Conservation (phyloP, 23 tunicate genomes). For the Oikopleura vanhoeffeni region DNA sequence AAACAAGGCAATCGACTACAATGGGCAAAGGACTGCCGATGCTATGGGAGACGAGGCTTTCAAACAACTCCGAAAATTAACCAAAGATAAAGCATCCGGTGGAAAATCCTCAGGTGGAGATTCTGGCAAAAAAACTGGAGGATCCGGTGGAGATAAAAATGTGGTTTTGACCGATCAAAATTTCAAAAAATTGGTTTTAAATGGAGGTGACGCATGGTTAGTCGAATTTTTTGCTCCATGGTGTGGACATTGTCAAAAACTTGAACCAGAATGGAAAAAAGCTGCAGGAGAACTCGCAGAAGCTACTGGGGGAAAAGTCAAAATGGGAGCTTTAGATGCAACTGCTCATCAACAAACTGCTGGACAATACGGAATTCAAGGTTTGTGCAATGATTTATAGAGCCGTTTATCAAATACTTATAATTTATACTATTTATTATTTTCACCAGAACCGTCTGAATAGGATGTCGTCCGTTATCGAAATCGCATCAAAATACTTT, state of each 20-base stretch:
- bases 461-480: too few species aligned
- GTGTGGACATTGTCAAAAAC: slow-evolving; percentile 98
- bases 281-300: slow-evolving; percentile 68
- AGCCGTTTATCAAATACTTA: too few species aligned
- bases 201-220: slow-evolving; percentile 81
- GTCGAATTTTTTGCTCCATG: slow-evolving; percentile 98
- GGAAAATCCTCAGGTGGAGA: slow-evolving; percentile 15
- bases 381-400: too few species aligned
- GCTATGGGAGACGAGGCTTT: slow-evolving; percentile 52
- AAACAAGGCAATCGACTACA: slow-evolving; percentile 52
- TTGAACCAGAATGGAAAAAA: slow-evolving; percentile 73
- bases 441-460: too few species aligned
- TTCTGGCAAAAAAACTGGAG: slow-evolving; percentile 13
- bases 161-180: slow-evolving; percentile 79
- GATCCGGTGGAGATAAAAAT: slow-evolving; percentile 35
- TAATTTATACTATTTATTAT: too few species aligned
- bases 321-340: slow-evolving; percentile 84
- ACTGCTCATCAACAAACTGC: slow-evolving; percentile 51
- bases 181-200: slow-evolving; percentile 50
- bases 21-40: slow-evolving; percentile 51
- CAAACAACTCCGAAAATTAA: slow-evolving; percentile 44
- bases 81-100: slow-evolving; percentile 41
- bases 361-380: slow-evolving; percentile 44
- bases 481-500: too few species aligned
- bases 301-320: slow-evolving; percentile 46